These are phyloP conservation scores for Ectropis grisescens DNA, from an alignment of 1,140 invertebrate genomes.

Conservation along the genomic window DNA sequence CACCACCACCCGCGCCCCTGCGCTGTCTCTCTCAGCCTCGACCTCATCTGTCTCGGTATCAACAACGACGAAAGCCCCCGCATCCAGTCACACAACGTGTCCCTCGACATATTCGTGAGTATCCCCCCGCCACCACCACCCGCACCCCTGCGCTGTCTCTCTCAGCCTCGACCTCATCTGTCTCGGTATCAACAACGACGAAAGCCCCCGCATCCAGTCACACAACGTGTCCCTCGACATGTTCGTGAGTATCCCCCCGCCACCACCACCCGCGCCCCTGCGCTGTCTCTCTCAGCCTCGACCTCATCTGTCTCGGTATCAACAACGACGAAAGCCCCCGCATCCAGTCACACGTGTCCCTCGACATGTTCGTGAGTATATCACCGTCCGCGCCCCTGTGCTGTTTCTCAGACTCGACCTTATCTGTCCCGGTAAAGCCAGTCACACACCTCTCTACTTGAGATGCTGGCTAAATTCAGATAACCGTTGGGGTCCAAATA, in stretches of 20 bases:
- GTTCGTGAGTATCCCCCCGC: slow-evolving; percentile 77
- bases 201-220: slow-evolving; percentile 89
- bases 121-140: slow-evolving; percentile 70
- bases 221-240: no score
- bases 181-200: slow-evolving; percentile 79
- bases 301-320: slow-evolving; percentile 75
- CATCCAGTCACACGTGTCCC: no score
- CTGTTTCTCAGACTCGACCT: slow-evolving; percentile 70
- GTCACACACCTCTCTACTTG: no score
- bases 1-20: slow-evolving; percentile 62
- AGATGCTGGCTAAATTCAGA: no score
- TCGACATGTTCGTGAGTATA: no score
- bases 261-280: slow-evolving; percentile 62
- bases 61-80: slow-evolving; percentile 86
- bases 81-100: no score
- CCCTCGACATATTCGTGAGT: no score
- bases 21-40: no score
- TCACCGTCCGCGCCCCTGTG: slow-evolving; percentile 57
- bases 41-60: slow-evolving; percentile 75
- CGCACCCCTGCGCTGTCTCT: no score
- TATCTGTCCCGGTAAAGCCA: slow-evolving; percentile 76
- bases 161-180: slow-evolving; percentile 73
- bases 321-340: slow-evolving; percentile 86
- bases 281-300: no score
- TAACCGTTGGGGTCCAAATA: no score